Percentiles rank a stretch among this genome's conserved stretches.
phyloP scores from a whole-genome alignment of 1,140 invertebrate species.

The Aleiodes sp. region DNA sequence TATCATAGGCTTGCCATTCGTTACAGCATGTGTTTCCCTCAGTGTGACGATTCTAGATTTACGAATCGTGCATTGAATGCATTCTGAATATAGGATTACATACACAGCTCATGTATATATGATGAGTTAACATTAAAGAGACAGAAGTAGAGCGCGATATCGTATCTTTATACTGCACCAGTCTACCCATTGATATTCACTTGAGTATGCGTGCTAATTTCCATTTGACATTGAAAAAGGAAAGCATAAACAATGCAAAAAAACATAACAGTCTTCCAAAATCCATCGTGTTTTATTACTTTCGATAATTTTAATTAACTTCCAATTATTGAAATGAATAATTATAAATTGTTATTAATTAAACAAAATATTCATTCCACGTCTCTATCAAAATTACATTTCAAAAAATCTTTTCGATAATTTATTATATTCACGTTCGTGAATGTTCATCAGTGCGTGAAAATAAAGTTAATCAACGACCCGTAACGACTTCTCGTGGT shows the following conservation, averaged over 20 bases:
- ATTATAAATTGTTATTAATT: too few relatives aligned
- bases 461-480: slow-evolving; percentile 24
- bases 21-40: neutral
- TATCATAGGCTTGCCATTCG: neutral
- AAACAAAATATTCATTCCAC: too few relatives aligned
- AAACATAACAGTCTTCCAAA: too few relatives aligned
- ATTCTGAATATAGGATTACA: neutral
- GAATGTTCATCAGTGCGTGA: slow-evolving; percentile 17
- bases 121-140: slow-evolving; percentile 7
- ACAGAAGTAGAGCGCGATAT: slow-evolving; percentile 6
- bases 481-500: slow-evolving; percentile 30
- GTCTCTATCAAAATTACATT: too few relatives aligned
- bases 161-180: neutral
- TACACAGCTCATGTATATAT: neutral
- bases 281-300: neutral
- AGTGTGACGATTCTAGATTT: neutral
- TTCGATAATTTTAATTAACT: too few relatives aligned
- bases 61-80: slow-evolving; percentile 6
- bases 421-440: neutral
- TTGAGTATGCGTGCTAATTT: slow-evolving; percentile 5
- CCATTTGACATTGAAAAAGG: neutral
- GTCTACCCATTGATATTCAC: slow-evolving; percentile 7
- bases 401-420: too few relatives aligned
- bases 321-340: too few relatives aligned
- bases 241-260: too few relatives aligned